Conservation (phyloP, 2,113 vertebrate species). For the Boleophthalmus pectinirostris region DNA sequence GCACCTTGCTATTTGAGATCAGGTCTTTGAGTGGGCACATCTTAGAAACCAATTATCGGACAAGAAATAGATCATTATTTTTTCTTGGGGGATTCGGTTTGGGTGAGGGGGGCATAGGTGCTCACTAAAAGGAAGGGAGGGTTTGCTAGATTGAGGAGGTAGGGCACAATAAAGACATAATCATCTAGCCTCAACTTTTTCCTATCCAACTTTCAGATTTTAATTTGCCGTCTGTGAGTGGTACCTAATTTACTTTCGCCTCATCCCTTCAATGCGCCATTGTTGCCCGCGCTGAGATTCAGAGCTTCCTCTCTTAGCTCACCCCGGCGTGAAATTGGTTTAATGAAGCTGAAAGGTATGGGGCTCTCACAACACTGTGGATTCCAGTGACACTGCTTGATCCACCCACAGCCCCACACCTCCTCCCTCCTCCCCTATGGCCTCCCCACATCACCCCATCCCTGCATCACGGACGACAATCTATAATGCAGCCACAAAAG, state of each 20-base stretch:
- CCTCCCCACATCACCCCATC: slow-evolving; percentile 49
- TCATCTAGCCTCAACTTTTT: slow-evolving; percentile 83
- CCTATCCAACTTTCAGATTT: slow-evolving; percentile 85
- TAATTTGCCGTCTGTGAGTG: slow-evolving; percentile 95
- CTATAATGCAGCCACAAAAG: slow-evolving; percentile 96
- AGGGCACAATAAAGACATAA: slow-evolving; percentile 85
- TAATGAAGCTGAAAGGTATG: slow-evolving; percentile 99
- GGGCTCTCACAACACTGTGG: slow-evolving; percentile 97
- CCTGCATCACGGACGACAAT: slow-evolving; percentile 89
- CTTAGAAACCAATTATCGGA: slow-evolving; percentile 85
- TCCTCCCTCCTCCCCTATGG: slow-evolving; percentile 35
- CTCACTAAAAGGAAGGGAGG: slow-evolving; percentile 73
- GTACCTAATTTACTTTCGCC: slow-evolving; percentile 99
- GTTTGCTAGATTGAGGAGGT: slow-evolving; percentile 74
- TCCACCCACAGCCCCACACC: slow-evolving; percentile 73
- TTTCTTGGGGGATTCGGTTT: slow-evolving; percentile 67
- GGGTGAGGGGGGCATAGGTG: slow-evolving; percentile 68
- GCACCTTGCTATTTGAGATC: slow-evolving; percentile 72
- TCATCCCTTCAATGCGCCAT: slow-evolving; percentile 98
- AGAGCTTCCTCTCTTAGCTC: slow-evolving; percentile 98
- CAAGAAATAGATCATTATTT: slow-evolving; percentile 84
- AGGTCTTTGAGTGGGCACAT: slow-evolving; percentile 73
- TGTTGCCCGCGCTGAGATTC: slow-evolving; percentile 92
- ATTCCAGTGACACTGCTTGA: slow-evolving; percentile 95
- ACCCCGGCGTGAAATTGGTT: slow-evolving; percentile 99